Conservation (phyloP, 2,113 vertebrate species). For the Psammodynastes pulverulentus region DNA sequence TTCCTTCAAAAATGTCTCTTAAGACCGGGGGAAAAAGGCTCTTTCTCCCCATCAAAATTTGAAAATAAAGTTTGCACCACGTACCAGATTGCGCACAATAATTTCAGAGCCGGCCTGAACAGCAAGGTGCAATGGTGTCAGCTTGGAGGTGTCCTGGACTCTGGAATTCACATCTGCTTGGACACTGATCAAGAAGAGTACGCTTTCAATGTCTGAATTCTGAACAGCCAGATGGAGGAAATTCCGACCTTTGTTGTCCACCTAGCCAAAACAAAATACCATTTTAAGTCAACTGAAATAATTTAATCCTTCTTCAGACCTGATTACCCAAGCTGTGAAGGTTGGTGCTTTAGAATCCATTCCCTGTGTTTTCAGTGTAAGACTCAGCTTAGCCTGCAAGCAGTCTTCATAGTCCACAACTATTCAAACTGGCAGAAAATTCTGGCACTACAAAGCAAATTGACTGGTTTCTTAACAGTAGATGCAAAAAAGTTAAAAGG, state of each 20-base stretch:
- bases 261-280: slow-evolving; percentile 64
- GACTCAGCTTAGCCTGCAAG: not conserved
- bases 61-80: slow-evolving; percentile 7
- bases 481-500: not conserved
- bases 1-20: not conserved
- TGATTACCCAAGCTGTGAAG: not conserved
- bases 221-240: slow-evolving; percentile 96
- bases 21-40: not conserved
- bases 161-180: slow-evolving; percentile 96
- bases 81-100: slow-evolving; percentile 95
- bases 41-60: not conserved
- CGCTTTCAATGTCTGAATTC: slow-evolving; percentile 95
- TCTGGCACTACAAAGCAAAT: not conserved
- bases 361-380: not conserved
- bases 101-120: slow-evolving; percentile 97
- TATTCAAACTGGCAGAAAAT: not conserved
- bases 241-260: slow-evolving; percentile 97
- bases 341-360: not conserved
- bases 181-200: slow-evolving; percentile 97
- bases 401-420: not conserved
- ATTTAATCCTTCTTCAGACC: not conserved
- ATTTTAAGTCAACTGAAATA: not conserved
- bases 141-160: slow-evolving; percentile 92
- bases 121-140: slow-evolving; percentile 91
- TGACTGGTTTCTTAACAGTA: not conserved